These are phyloP conservation scores for Cecidostiba fungosa DNA, from an alignment of 2,888 invertebrate genomes.

Conservation along the genomic window DNA sequence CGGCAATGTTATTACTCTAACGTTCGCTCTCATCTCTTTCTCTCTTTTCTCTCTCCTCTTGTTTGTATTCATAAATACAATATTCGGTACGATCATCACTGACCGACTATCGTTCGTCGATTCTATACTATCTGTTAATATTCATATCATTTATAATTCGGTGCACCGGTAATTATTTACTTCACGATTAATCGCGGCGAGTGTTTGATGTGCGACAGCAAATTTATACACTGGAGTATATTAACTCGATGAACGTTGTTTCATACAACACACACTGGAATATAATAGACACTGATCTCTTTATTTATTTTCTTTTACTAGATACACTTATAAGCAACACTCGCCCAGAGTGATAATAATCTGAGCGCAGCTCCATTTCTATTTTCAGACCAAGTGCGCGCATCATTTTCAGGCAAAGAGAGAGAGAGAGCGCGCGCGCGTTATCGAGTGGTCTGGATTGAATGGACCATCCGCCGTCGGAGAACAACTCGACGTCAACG, in stretches of 20 bases:
- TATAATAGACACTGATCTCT: too few relatives aligned
- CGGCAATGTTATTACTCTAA: constrained; percentile 48
- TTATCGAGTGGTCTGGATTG: constrained; percentile 41
- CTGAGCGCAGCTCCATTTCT: background rate
- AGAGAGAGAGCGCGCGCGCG: background rate
- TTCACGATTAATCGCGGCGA: too few relatives aligned
- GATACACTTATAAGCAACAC: too few relatives aligned
- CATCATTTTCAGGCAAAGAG: background rate
- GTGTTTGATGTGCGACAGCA: too few relatives aligned
- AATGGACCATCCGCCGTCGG: constrained; percentile 35
- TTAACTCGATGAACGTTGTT: too few relatives aligned
- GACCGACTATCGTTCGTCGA: background rate
- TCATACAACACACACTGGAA: too few relatives aligned
- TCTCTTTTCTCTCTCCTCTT: background rate
- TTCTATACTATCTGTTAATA: too few relatives aligned
- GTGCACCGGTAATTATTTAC: background rate
- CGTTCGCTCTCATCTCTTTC: background rate
- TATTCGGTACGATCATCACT: background rate
- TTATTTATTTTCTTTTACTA: too few relatives aligned
- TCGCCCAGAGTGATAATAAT: background rate
- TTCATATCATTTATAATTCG: background rate
- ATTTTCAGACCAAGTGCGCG: background rate
- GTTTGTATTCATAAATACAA: background rate
- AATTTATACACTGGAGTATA: too few relatives aligned
- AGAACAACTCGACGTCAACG: constrained; percentile 38